Evolutionary conservation across 2,888 invertebrate genomes (phyloP), one percentile per base, ranked within the genome.

Genomic region (Cerceris rybyensis): DNA sequence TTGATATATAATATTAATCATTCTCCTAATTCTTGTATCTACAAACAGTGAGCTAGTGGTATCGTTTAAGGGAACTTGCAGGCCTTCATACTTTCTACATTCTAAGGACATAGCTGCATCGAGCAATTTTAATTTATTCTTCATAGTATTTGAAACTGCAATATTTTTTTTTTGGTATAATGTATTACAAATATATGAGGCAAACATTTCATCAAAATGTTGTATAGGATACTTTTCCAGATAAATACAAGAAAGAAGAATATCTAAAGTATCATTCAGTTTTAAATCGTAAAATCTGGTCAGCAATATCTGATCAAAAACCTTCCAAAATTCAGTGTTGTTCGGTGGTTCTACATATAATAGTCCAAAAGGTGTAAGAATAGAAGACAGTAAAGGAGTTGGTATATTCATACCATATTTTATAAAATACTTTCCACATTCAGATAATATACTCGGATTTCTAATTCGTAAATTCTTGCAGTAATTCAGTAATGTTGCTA

Each of bases 101-200:
- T 96, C 96, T 58, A 96, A 88, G 11, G 94, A 94, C 92, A 96
- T 93, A 6, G 95, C 94, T 43, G 94, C 94, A 83, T 96, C 96
- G 71, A 96, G 93, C 50, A 96, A 90, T 88, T 94, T 93, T 54
- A 96, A 91, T 86, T 94, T 94, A 71, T 88, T 88, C 71, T 94
- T 93, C 69, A 93, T 87, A 11, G 87, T 75, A 59, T 87, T 83
- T 0, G 93, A 85, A 7, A 90, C 87, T 17, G 91, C 92, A 11
- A 92, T 89, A 83, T 93, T 92, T 76, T 90, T 88, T 9, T 86
- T 87, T 0, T 88, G 83, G 73, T 93, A 93, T 49, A 96, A 89
- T 86, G 94, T 93, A n/a, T 94, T 93, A 73, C 96, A 90, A 88
- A 95, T 95, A 79, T 94, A 93, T 11, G 94, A 93, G 80, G 94